Evolutionary conservation across 2,113 vertebrate species (phyloP).

Genomic region (Machaerirhynchus nigripectus): DNA sequence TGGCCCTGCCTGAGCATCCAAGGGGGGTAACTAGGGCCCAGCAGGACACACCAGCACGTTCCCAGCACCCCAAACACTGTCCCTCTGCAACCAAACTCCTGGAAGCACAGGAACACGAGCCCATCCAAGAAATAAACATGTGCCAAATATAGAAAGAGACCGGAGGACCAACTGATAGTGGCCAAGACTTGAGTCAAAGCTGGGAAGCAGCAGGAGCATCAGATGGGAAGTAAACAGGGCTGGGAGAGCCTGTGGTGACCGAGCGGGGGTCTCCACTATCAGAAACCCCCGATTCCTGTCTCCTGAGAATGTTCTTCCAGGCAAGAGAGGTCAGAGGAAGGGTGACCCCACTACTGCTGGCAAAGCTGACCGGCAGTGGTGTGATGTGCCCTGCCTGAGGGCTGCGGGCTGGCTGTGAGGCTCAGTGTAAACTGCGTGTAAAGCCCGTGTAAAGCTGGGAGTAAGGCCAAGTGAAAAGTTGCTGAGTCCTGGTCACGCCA

Average conservation of each 20-base stretch:
- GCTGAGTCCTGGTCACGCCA: fast-evolving
- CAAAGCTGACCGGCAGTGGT: not conserved
- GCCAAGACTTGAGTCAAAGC: not conserved
- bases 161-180: not conserved
- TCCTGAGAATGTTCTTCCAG: too few relatives aligned
- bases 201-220: not conserved
- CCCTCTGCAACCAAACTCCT: not conserved
- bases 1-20: not conserved
- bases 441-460: not conserved
- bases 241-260: not conserved
- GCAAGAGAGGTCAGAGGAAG: not conserved
- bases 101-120: fast-evolving
- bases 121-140: not conserved
- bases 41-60: not conserved
- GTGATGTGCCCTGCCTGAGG: fast-evolving
- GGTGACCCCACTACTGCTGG: not conserved
- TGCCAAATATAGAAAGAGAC: not conserved
- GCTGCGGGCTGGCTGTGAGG: not conserved
- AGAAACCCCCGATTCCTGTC: fast-evolving
- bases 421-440: not conserved
- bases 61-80: not conserved
- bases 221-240: not conserved
- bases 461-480: not conserved
- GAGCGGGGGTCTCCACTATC: not conserved
- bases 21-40: not conserved